Evolutionary conservation across 92 coral and sea anemone species (phyloP).

Genomic region (Montipora capitata): DNA sequence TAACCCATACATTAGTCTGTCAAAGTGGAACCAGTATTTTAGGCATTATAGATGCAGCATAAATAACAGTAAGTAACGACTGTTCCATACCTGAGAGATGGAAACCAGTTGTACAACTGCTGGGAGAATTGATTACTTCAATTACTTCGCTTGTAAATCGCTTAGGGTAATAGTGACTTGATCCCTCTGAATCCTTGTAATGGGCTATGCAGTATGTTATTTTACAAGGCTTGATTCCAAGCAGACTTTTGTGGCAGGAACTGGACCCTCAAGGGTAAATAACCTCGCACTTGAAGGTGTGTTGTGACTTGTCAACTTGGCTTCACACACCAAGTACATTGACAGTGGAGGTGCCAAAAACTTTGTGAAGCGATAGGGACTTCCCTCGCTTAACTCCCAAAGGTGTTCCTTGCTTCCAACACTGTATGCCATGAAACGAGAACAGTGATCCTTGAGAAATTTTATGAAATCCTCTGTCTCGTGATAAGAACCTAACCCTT

Average conservation of each 20-base stretch:
- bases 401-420: slow-evolving; percentile 27
- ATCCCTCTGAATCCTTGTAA: not conserved
- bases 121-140: slow-evolving; percentile 60
- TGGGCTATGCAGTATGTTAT: not conserved
- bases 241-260: slow-evolving; percentile 8
- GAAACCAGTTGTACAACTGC: slow-evolving; percentile 62
- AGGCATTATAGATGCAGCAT: not conserved
- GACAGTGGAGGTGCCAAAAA: slow-evolving; percentile 62
- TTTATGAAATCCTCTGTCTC: not conserved
- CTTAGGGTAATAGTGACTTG: slow-evolving; percentile 1
- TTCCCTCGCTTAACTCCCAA: slow-evolving; percentile 47
- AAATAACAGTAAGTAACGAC: slow-evolving; percentile 5
- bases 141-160: not conserved
- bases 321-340: slow-evolving; percentile 37
- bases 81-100: slow-evolving; percentile 55
- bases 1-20: not conserved
- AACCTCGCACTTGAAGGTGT: slow-evolving; percentile 47
- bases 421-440: not conserved
- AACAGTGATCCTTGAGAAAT: not conserved
- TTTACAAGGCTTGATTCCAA: not conserved
- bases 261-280: slow-evolving; percentile 21
- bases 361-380: slow-evolving; percentile 32
- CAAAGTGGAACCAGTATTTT: not conserved
- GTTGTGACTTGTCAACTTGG: slow-evolving; percentile 56
- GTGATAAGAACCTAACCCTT: not conserved